Evolutionary conservation across 2,888 invertebrate genomes (phyloP).

Genomic region (Eupithecia abbreviata): DNA sequence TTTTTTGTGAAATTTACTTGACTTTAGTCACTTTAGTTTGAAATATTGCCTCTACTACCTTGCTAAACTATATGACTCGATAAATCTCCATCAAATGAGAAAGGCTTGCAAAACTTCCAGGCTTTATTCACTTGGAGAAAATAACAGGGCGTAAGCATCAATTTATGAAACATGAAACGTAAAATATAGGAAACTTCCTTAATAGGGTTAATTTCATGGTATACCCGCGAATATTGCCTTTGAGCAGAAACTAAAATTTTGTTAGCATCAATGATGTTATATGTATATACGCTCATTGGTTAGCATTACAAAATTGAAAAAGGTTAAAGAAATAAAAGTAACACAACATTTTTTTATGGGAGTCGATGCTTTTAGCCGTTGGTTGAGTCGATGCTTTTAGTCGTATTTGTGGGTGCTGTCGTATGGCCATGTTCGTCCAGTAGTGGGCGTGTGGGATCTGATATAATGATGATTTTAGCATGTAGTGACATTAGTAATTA

Average conservation of each 20-base stretch:
- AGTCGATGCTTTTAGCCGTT: not conserved
- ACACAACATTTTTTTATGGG: not conserved
- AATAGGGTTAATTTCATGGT: conserved; percentile 4
- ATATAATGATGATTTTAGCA: not conserved
- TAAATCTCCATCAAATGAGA: conserved; percentile 4
- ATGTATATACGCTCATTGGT: no score
- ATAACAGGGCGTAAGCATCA: no score
- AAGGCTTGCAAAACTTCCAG: not conserved
- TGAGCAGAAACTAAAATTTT: not conserved
- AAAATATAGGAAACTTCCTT: not conserved
- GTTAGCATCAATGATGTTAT: no score
- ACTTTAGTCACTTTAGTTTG: no score
- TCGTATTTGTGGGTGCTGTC: not conserved
- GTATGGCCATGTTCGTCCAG: not conserved
- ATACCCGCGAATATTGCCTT: not conserved
- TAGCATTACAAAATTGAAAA: not conserved
- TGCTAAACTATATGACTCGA: not conserved
- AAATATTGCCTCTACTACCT: not conserved
- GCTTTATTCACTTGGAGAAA: not conserved
- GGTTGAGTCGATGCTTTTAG: not conserved
- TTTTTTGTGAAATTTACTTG: no score
- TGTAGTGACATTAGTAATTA: no score
- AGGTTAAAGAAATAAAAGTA: not conserved
- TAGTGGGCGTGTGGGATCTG: not conserved
- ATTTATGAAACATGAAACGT: conserved; percentile 9